phyloP scores from a whole-genome alignment of 2,113 vertebrate genomes.

The Arvicanthis niloticus region DNA sequence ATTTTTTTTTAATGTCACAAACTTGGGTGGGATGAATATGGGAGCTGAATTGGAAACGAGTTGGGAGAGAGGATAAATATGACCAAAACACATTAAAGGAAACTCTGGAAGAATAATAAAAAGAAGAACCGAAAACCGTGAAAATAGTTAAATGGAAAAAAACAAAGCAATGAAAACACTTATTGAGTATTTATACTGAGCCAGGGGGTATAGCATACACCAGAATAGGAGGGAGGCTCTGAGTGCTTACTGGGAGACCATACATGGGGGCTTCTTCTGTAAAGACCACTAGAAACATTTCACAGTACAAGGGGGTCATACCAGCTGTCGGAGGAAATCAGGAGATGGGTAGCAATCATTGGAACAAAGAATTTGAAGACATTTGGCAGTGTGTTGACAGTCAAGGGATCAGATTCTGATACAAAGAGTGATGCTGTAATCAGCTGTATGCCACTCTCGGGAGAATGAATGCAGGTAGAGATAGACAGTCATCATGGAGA shows the following conservation, averaged over 20 bases:
- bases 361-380: neutral
- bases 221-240: neutral
- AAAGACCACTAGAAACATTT: neutral
- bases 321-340: neutral
- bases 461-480: neutral
- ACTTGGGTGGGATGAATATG: neutral
- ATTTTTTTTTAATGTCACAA: neutral
- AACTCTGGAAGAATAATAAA: neutral
- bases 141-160: neutral
- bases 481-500: fast-evolving
- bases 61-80: neutral
- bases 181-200: neutral
- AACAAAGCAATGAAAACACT: neutral
- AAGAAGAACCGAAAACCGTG: neutral
- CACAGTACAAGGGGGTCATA: neutral
- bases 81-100: neutral
- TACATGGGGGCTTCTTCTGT: neutral
- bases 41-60: neutral
- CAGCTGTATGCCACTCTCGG: neutral
- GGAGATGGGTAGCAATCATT: neutral
- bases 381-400: neutral
- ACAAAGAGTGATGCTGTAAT: neutral
- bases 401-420: neutral
- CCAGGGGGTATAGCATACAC: neutral
- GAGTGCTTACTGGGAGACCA: neutral